Percentiles rank a stretch among this genome's conserved stretches.
Evolutionary conservation across 1,140 invertebrate species (phyloP).

Genomic region (Belonocnema kinseyi): DNA sequence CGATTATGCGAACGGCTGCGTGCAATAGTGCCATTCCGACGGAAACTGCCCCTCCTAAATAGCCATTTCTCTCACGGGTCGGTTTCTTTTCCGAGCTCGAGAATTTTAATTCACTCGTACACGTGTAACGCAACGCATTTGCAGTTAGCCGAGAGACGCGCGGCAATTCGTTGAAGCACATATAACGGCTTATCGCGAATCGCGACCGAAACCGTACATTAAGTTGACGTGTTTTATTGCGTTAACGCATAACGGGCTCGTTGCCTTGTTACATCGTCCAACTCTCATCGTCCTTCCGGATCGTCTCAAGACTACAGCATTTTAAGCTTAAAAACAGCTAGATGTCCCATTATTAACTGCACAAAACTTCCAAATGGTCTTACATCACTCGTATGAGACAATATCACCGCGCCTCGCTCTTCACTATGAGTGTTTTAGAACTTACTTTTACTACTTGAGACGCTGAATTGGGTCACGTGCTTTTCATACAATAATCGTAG

Average conservation of each 20-base stretch:
- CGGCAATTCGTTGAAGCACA: not conserved
- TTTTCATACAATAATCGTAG: no score
- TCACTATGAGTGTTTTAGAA: no score
- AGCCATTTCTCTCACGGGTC: slow-evolving; percentile 9
- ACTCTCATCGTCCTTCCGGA: slow-evolving; percentile 8
- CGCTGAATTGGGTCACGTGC: no score
- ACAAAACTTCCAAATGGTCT: not conserved
- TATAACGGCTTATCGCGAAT: slow-evolving; percentile 24
- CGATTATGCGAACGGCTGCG: slow-evolving; percentile 40
- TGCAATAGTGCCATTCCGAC: slow-evolving; percentile 36
- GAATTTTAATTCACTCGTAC: not conserved
- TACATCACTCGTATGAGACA: not conserved
- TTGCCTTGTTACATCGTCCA: not conserved
- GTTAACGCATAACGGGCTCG: slow-evolving; percentile 15
- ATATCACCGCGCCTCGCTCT: no score
- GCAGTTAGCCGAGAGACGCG: not conserved
- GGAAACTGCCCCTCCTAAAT: slow-evolving; percentile 14
- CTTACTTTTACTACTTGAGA: no score
- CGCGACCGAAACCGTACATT: slow-evolving; percentile 5
- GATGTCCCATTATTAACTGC: slow-evolving; percentile 7
- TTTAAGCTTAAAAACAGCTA: not conserved
- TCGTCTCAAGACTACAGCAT: not conserved
- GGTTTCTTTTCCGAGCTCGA: slow-evolving; percentile 20
- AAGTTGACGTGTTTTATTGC: slow-evolving; percentile 14
- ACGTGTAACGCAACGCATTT: slow-evolving; percentile 15